Conservation (phyloP, 2,113 vertebrate species). For the Gulo gulo region DNA sequence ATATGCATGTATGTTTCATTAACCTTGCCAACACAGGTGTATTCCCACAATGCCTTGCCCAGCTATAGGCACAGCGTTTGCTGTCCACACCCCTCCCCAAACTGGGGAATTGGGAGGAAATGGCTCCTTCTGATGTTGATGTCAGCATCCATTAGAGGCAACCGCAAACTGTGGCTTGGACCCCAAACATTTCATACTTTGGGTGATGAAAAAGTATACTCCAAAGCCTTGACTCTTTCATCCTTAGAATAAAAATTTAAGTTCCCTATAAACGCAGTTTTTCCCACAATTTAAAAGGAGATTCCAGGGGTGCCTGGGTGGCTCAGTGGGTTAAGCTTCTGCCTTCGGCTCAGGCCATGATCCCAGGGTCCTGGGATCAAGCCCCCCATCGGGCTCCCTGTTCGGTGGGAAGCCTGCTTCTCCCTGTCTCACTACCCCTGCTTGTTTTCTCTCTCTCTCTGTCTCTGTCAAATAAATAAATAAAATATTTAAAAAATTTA, state of each 20-base stretch:
- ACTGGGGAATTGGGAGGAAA: not conserved
- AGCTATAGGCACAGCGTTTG: not conserved
- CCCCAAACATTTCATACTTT: not conserved
- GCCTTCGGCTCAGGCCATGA: not conserved
- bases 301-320: not conserved
- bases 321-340: not conserved
- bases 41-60: not conserved
- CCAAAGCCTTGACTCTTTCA: not conserved
- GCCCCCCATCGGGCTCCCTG: no score
- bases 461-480: no score
- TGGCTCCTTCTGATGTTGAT: not conserved
- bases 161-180: not conserved
- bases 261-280: not conserved
- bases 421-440: no score
- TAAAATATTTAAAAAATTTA: no score
- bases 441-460: no score
- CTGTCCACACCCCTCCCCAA: not conserved
- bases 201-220: not conserved
- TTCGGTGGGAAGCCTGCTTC: no score
- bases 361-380: not conserved
- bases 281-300: not conserved
- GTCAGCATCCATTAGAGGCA: not conserved
- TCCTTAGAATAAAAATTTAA: not conserved
- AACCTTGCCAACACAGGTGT: not conserved
- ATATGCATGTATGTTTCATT: not conserved